Base-by-base conservation (phyloP, 2,797 vertebrate genomes). In the Champsocephalus esox region DNA sequence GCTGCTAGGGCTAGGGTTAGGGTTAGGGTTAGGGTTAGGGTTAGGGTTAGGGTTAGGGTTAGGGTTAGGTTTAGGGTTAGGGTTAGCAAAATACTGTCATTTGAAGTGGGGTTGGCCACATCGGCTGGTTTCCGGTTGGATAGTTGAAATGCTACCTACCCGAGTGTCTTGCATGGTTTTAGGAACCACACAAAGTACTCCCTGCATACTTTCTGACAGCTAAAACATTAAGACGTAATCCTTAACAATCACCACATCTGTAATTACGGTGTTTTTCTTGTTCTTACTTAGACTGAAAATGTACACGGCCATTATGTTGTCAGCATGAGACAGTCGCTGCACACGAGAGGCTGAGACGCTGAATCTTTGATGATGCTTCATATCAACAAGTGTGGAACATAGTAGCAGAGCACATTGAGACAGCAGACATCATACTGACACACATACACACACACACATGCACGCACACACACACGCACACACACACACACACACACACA, bases 301-400 rank as follows among this genome's bases (percentile, higher is more conserved):
- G 85, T 85, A 77, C 74, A 51, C 66, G 86, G 79, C 83, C 82
- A 85, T 88, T 87, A 85, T 62, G 76, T 12, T 83, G 82, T 85
- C 86, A 85, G 78, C 61, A 19, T 73, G 82, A 80, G 66, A 49
- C 75, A 63, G 56, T 12, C 12, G 12, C 61, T 66, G 77, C 44
- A n/a, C 70, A 21, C 52, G 10, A 61, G 67, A 19, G 48, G 66
- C 55, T 17, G 77, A 65, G 59, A 19, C 4, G 55, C 55, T 9
- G 69, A 24, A 72, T 86, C 55, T 63, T 28, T 71, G 67, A 73
- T n/a, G 62, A 72, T 72, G 68, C 56, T 73, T 83, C 75, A 45
- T 69, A 81, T 85, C 75, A 80, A 67, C 82, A 77, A 76, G 59
- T 78, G 77, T 49, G 70, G 51, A 69, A 73, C 83, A 82, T 64